Evolutionary conservation across 2,113 vertebrate species (phyloP), one percentile per base, ranked within the genome.

Genomic region (Canis aureus): DNA sequence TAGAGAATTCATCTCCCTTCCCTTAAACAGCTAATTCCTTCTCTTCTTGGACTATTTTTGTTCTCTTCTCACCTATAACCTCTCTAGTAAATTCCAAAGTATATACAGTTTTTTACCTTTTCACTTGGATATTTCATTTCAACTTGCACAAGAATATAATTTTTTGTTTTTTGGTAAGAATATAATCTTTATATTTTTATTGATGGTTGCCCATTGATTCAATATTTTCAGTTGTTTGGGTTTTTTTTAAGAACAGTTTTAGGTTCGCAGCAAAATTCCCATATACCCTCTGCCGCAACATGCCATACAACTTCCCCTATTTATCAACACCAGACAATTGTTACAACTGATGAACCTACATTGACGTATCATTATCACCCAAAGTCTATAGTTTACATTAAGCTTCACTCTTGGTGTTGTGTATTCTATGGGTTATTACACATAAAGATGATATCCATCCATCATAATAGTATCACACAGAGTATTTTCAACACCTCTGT

Each of bases 21-120:
- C 62, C 53, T 59, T 83, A 71, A 19, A 25, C 4, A 88, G 53
- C 11, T 51, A 59, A 73, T 76, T 85, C 51, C 43, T n/a, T 85
- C 22, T 73, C 91, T 96, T 74, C 79, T 93, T 78, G 29, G 78
- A 19, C 16, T 51, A 9, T 96, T 71, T 91, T 90, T 60, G 49
- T 81, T 59, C 55, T 93, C 35, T 95, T 95, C 93, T 43, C n/a
- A 60, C 29, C 78, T 43, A 35, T 11, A 32, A 87, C 1, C 32
- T 60, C 27, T 71, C 23, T 43, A 71, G 49, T 83, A 35, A 73
- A 93, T 96, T 53, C 29, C 27, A 55, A 57, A 81, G 29, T 87
- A 69, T 43, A 55, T 29, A 38, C 38, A 53, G 15, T 38, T 57
- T 92, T 89, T 91, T 9, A 38, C 8, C 35, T n/a, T 91, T 94